These are phyloP conservation scores for Gopherus evgoodei DNA, from an alignment of 2,113 vertebrate genomes.

Conservation along the genomic window DNA sequence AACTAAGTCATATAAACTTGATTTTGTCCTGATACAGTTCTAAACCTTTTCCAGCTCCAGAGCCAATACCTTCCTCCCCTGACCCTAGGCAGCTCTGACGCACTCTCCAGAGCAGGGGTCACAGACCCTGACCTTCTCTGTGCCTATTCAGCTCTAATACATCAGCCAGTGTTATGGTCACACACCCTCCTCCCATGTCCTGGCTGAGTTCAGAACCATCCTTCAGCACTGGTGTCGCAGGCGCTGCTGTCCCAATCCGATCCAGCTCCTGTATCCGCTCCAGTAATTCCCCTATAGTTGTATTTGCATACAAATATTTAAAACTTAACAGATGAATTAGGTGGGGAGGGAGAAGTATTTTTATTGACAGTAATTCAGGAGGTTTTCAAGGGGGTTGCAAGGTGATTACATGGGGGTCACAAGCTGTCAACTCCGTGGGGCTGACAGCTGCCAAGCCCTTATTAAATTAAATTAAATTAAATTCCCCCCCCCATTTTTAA, in stretches of 20 bases:
- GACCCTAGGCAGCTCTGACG: constrained; percentile 12
- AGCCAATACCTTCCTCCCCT: not conserved
- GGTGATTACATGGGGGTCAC: not conserved
- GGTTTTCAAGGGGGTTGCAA: not conserved
- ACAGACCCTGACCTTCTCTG: not conserved
- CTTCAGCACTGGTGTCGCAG: not conserved
- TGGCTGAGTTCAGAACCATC: not conserved
- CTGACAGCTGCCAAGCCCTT: no score
- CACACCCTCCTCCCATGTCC: not conserved
- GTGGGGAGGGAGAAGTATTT: not conserved
- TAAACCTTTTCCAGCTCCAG: not conserved
- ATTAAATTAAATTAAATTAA: no score
- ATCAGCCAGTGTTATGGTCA: not conserved
- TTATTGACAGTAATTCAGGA: not conserved
- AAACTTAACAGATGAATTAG: not conserved
- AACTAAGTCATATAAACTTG: not conserved
- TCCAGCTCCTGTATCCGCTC: not conserved
- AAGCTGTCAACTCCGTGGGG: no score
- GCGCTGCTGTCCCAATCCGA: not conserved
- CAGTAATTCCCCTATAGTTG: not conserved
- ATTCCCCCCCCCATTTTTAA: no score
- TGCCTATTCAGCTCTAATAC: not conserved
- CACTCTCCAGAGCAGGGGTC: not conserved
- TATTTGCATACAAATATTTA: not conserved
- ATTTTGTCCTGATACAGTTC: not conserved